Percentiles rank a stretch among this genome's conserved stretches.
Conservation (phyloP, 2,113 vertebrate genomes). For the Mionectes macconnelli region DNA sequence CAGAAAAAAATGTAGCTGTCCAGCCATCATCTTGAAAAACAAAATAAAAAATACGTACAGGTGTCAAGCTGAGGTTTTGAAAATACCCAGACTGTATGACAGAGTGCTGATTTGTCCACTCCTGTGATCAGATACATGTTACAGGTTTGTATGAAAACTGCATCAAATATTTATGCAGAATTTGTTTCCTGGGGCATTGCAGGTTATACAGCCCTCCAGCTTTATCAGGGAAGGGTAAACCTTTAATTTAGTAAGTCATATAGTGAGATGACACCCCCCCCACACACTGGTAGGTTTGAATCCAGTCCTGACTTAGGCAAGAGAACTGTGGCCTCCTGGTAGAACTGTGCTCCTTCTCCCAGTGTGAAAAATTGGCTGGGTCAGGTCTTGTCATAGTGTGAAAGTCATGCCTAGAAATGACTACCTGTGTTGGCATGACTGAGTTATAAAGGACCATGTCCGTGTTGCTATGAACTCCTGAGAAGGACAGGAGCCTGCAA, state of each 20-base stretch:
- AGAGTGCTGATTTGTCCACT: background rate
- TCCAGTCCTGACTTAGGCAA: background rate
- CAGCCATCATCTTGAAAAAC: background rate
- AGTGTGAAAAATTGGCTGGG: background rate
- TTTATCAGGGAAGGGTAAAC: background rate
- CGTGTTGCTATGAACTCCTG: rapidly evolving
- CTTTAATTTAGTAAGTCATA: background rate
- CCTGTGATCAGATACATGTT: background rate
- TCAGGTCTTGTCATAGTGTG: background rate
- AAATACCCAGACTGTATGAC: background rate
- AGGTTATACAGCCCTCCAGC: background rate
- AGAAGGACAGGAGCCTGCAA: background rate
- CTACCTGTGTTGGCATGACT: background rate
- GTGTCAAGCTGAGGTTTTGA: background rate
- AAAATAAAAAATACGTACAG: too few relatives aligned
- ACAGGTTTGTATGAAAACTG: background rate
- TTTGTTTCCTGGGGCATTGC: background rate
- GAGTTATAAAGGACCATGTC: background rate
- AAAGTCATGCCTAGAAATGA: background rate
- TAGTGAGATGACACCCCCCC: background rate
- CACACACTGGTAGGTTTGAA: rapidly evolving
- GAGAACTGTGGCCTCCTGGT: background rate
- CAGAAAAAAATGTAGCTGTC: background rate
- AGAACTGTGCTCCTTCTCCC: background rate
- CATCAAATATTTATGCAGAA: background rate